Conservation (phyloP, 2,797 vertebrate species). For the Menidia menidia region DNA sequence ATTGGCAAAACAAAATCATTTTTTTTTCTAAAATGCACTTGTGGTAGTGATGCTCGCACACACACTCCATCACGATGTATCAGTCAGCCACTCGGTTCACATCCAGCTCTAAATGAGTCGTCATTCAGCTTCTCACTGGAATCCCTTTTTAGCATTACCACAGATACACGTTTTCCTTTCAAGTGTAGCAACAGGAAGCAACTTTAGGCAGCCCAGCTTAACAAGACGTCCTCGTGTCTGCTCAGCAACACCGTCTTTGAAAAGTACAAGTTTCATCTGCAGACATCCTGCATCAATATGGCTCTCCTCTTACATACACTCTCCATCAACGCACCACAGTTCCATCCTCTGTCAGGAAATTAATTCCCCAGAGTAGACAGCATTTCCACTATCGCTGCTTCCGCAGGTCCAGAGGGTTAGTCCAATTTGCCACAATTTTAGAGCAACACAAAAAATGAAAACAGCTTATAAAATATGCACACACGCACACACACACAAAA, state of each 20-base stretch:
- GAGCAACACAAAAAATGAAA: conserved; percentile 68
- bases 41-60: conserved; percentile 64
- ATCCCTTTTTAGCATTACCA: conserved; percentile 55
- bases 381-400: conserved; percentile 47
- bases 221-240: conserved; percentile 32
- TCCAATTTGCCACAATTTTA: conserved; percentile 59
- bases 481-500: conserved; percentile 27
- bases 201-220: conserved; percentile 19
- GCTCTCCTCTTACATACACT: conserved; percentile 24
- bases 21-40: conserved; percentile 76
- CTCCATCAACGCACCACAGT: background rate
- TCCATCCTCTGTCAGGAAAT: conserved; percentile 52
- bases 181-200: conserved; percentile 47
- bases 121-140: conserved; percentile 29
- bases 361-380: conserved; percentile 42
- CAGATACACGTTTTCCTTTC: conserved; percentile 37
- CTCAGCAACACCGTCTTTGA: conserved; percentile 37
- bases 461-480: conserved; percentile 64
- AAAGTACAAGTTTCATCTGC: conserved; percentile 36
- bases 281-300: conserved; percentile 37
- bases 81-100: conserved; percentile 21
- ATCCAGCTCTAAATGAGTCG: conserved; percentile 39
- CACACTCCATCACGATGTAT: conserved; percentile 44
- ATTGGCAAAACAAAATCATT: conserved; percentile 49
- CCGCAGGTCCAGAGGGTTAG: conserved; percentile 42